A percentile compares a stretch with the other conserved stretches of the same genome.
Conservation (phyloP, 2,113 vertebrate genomes). For the Centropus unirufus region DNA sequence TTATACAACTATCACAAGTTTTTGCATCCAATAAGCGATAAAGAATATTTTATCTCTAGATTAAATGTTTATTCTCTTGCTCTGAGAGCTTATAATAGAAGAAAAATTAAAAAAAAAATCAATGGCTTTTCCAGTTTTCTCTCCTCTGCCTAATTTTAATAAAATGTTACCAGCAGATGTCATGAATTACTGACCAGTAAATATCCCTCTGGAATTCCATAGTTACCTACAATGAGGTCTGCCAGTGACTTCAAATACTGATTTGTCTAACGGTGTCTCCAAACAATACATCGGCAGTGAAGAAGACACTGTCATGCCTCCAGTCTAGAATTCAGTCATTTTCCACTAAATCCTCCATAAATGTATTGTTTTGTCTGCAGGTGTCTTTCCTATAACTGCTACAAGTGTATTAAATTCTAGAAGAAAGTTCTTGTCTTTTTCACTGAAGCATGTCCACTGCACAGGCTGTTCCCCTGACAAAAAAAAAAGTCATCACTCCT, state of each 20-base stretch:
- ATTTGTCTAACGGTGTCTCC: neutral
- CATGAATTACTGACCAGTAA: neutral
- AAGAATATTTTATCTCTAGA: neutral
- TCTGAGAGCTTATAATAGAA: neutral
- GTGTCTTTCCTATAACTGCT: neutral
- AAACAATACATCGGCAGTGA: neutral
- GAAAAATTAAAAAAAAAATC: neutral
- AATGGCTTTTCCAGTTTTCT: neutral
- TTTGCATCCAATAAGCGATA: neutral
- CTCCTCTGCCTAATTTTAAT: neutral
- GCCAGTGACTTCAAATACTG: neutral
- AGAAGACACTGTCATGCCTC: neutral
- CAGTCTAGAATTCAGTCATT: neutral
- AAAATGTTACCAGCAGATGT: neutral
- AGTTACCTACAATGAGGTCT: neutral
- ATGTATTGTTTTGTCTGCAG: neutral
- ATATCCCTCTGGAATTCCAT: neutral
- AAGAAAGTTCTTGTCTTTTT: neutral
- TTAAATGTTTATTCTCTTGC: neutral
- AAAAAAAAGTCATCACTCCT: neutral
- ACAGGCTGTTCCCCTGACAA: neutral
- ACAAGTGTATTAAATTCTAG: neutral
- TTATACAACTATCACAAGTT: neutral
- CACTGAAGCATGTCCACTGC: neutral
- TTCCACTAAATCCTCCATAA: neutral